Conservation (phyloP, 2,888 invertebrate genomes). For the Ochropleura plecta region DNA sequence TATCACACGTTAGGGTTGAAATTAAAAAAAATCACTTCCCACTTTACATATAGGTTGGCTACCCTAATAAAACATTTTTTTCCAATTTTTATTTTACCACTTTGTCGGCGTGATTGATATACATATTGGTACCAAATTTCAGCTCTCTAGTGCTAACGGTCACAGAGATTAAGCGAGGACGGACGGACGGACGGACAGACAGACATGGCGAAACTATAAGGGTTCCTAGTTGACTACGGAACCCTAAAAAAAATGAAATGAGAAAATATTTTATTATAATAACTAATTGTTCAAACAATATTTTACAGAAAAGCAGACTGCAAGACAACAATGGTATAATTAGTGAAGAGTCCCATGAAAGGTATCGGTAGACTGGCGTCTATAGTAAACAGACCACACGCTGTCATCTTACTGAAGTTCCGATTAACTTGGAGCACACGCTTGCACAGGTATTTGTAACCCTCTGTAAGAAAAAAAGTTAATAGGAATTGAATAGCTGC, state of each 20-base stretch:
- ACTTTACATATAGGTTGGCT: too few species aligned
- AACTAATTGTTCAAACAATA: neutral
- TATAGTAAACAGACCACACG: slow-evolving; percentile 20
- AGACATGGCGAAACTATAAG: too few species aligned
- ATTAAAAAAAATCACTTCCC: too few species aligned
- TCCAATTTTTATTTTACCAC: too few species aligned
- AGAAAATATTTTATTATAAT: neutral
- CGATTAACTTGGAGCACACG: slow-evolving; percentile 26
- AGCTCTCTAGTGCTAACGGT: too few species aligned
- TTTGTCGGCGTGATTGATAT: too few species aligned
- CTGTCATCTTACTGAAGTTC: slow-evolving; percentile 31
- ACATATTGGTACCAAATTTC: too few species aligned
- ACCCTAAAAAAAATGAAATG: neutral
- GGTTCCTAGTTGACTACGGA: too few species aligned
- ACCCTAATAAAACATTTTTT: too few species aligned
- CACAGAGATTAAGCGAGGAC: too few species aligned
- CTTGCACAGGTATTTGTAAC: slow-evolving; percentile 5
- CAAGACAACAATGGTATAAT: slow-evolving; percentile 5
- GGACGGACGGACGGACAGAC: too few species aligned
- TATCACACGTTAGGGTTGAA: too few species aligned
- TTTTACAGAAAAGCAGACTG: slow-evolving; percentile 15
- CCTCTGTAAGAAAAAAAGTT: neutral
- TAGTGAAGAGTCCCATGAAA: neutral
- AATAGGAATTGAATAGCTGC: neutral
- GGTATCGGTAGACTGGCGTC: slow-evolving; percentile 26